phyloP scores from a whole-genome alignment of 2,888 invertebrate genomes.

The Andrena haemorrhoa region DNA sequence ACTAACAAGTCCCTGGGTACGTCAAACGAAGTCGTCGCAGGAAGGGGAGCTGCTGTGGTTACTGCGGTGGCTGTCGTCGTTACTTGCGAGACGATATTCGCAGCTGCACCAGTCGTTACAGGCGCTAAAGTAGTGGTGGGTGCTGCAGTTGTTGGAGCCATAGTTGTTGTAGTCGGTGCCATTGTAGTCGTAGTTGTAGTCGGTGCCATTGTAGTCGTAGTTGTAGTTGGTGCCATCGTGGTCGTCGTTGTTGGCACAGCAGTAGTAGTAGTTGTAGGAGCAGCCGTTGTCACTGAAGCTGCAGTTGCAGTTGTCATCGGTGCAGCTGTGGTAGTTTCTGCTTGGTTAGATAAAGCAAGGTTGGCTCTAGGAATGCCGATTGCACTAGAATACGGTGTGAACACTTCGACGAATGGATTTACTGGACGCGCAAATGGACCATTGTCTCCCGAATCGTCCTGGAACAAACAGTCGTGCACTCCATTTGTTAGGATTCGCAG shows the following conservation, averaged over 20 bases:
- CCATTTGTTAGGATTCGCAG: not conserved
- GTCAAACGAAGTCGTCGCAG: slow-evolving; percentile 22
- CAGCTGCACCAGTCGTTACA: slow-evolving; percentile 32
- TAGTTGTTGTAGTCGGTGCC: slow-evolving; percentile 62
- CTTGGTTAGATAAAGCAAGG: slow-evolving; percentile 46
- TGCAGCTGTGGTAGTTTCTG: slow-evolving; percentile 55
- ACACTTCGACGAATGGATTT: slow-evolving; percentile 78
- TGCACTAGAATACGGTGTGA: slow-evolving; percentile 75
- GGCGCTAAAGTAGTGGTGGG: slow-evolving; percentile 54
- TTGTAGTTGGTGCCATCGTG: slow-evolving; percentile 49
- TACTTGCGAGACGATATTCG: slow-evolving; percentile 18
- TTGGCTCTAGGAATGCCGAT: slow-evolving; percentile 67
- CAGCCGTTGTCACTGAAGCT: slow-evolving; percentile 58
- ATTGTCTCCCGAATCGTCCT: slow-evolving; percentile 68
- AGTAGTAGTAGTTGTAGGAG: slow-evolving; percentile 42
- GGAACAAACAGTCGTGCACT: not conserved
- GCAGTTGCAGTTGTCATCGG: slow-evolving; percentile 30
- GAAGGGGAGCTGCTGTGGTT: slow-evolving; percentile 9
- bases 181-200: slow-evolving; percentile 60
- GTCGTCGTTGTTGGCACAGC: slow-evolving; percentile 34
- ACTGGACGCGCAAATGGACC: slow-evolving; percentile 71
- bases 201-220: slow-evolving; percentile 56
- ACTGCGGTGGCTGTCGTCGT: slow-evolving; percentile 43
- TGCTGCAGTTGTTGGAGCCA: slow-evolving; percentile 32
- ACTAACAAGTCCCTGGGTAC: slow-evolving; percentile 38